phyloP scores from a whole-genome alignment of 1,140 invertebrate genomes.

The Dreissena rostriformis region DNA sequence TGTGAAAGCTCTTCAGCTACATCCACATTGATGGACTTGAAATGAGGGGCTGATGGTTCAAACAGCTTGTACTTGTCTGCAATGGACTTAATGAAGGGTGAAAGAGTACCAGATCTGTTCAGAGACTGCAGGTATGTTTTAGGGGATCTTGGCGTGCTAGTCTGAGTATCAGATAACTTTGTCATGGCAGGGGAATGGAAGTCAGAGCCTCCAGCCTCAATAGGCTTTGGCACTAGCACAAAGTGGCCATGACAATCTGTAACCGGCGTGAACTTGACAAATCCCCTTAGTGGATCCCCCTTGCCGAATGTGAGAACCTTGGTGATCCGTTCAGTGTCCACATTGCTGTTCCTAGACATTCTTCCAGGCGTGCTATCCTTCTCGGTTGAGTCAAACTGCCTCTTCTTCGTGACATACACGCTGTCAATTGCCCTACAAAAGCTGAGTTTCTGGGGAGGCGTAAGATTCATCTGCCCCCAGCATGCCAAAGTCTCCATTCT shows the following conservation, averaged over 20 bases:
- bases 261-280: conserved; percentile 29
- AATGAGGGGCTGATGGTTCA: conserved; percentile 20
- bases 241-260: conserved; percentile 32
- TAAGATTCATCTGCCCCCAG: conserved; percentile 14
- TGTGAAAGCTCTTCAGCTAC: not conserved
- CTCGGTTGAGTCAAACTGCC: conserved; percentile 21
- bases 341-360: not conserved
- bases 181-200: not conserved
- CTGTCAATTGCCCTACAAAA: conserved; percentile 48
- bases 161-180: not conserved
- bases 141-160: not conserved
- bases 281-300: conserved; percentile 17
- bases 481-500: conserved; percentile 16
- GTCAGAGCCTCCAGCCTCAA: not conserved
- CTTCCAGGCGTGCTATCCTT: conserved; percentile 13
- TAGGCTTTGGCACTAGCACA: not conserved
- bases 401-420: conserved; percentile 45
- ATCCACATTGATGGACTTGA: not conserved
- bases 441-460: conserved; percentile 25
- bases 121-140: conserved; percentile 59
- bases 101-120: conserved; percentile 54
- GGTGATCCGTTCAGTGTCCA: not conserved
- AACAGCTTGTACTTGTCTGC: conserved; percentile 60
- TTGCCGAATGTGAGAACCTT: conserved; percentile 8
- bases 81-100: conserved; percentile 65